These are phyloP conservation scores for Zenarchopterus dispar DNA, from an alignment of 2,797 vertebrate species.

Conservation along the genomic window DNA sequence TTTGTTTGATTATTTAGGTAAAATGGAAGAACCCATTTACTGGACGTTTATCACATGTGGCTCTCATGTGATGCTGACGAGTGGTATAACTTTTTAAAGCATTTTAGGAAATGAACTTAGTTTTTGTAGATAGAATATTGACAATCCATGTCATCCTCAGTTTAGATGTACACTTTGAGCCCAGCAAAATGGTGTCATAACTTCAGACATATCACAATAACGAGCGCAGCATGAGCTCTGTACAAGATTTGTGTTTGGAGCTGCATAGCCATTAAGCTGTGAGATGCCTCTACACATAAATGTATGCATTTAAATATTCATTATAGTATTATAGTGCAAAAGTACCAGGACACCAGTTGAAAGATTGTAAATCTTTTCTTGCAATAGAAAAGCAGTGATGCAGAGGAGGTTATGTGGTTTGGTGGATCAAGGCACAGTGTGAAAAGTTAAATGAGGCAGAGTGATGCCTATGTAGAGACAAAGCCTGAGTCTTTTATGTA, in stretches of 20 bases:
- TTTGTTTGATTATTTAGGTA: conserved; percentile 52
- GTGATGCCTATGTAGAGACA: neutral
- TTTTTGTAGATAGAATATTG: conserved; percentile 17
- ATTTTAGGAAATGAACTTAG: conserved; percentile 9
- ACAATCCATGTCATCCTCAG: conserved; percentile 12
- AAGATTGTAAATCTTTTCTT: neutral
- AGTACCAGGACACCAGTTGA: too few relatives aligned
- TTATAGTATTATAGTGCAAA: neutral
- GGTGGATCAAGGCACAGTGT: neutral
- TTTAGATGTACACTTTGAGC: neutral
- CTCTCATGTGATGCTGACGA: neutral
- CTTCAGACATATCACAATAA: neutral
- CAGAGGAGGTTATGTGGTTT: neutral
- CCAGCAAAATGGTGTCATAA: too few relatives aligned
- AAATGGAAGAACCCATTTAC: conserved; percentile 38
- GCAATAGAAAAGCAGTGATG: neutral
- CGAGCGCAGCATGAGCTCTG: neutral
- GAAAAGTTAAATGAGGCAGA: conserved; percentile 16
- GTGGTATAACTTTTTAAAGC: neutral
- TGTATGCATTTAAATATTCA: neutral
- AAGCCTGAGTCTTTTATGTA: conserved; percentile 4
- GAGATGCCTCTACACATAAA: neutral
- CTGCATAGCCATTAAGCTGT: neutral
- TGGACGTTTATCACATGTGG: conserved; percentile 6
- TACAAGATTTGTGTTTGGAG: conserved; percentile 1